Base-by-base conservation (phyloP, 2,888 invertebrate species). In the Xanthia icteritia region DNA sequence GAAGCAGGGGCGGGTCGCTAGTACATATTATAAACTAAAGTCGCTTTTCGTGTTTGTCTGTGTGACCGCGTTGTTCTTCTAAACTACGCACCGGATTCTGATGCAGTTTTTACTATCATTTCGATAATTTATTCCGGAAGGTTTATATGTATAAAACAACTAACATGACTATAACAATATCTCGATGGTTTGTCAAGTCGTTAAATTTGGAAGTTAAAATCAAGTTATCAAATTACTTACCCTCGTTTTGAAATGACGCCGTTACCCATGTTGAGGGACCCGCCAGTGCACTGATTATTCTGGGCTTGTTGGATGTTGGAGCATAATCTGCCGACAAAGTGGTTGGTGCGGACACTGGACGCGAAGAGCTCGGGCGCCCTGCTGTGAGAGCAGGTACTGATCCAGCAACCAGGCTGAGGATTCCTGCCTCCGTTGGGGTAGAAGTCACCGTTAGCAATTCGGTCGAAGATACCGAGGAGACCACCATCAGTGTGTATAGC, bases 341-440 rank as follows among this genome's bases (percentile, higher is more conserved):
- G 92, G 86, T 94, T 92, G 68, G 75, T 73, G 65, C 89, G 88
- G 5, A 95, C 91, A 70, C 90, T 93, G n/a, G 94, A 86, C 0
- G 94, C 94, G 75, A 92, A 93, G 1, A 94, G 85, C 31, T 93
- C 89, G 31, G 86, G 77, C 0, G 94, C 89, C 11, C 94, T 92
- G 20, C 92, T 84, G 77, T 95, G 95, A 8, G 94, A 94, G 83
- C 95, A 95, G 17, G 91, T 90, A 78, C 89, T 93, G 64, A 89
- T 23, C 79, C 79, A 79, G 79, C 95, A 95, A 9, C 95, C 95
- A 11, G 95, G 95, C 80, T 94, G 94, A 11, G 89, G 89, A 79
- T 92, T 91, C 67, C 83, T 91, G 51, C 94, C 95, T 20, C 94
- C 94, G 71, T 95, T 95, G 9, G 94, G 93, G 83, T 94, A 95